These are phyloP conservation scores for Ceratina japonica DNA, from an alignment of 1,140 invertebrate species.

Conservation along the genomic window DNA sequence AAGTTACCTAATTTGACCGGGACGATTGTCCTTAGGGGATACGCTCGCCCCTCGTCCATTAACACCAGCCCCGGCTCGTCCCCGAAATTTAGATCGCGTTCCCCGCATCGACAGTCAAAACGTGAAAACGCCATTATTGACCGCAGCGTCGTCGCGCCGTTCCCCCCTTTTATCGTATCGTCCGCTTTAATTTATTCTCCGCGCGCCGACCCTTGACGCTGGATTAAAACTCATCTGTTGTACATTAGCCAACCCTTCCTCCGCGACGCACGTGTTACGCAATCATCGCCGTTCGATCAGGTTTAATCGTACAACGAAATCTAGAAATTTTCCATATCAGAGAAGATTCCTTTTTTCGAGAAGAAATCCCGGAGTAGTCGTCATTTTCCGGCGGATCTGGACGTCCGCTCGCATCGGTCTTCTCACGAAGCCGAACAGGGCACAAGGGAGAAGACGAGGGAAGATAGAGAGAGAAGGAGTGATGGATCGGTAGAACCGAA, in stretches of 20 bases:
- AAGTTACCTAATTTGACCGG: conserved; percentile 66
- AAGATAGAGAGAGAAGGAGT: background rate
- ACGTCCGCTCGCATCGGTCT: too few species aligned
- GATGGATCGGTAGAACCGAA: background rate
- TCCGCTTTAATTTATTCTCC: conserved; percentile 48
- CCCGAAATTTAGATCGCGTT: conserved; percentile 59
- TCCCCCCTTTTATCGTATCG: conserved; percentile 23
- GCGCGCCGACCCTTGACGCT: background rate
- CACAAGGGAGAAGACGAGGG: background rate
- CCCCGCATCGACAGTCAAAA: conserved; percentile 51
- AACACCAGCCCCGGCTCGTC: conserved; percentile 54
- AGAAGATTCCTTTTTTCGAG: too few species aligned
- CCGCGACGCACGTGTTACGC: too few species aligned
- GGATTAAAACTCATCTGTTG: conserved; percentile 28
- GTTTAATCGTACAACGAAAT: too few species aligned
- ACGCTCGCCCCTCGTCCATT: conserved; percentile 62
- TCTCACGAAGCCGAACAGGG: too few species aligned
- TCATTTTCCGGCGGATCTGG: too few species aligned
- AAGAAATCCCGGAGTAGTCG: too few species aligned
- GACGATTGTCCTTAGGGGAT: conserved; percentile 66
- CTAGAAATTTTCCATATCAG: too few species aligned
- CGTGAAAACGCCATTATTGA: conserved; percentile 67
- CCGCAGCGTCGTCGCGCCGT: conserved; percentile 45
- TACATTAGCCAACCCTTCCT: background rate
- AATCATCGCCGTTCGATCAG: too few species aligned